Evolutionary conservation across 2,888 invertebrate genomes (phyloP).

Genomic region (Oscheius sp.): DNA sequence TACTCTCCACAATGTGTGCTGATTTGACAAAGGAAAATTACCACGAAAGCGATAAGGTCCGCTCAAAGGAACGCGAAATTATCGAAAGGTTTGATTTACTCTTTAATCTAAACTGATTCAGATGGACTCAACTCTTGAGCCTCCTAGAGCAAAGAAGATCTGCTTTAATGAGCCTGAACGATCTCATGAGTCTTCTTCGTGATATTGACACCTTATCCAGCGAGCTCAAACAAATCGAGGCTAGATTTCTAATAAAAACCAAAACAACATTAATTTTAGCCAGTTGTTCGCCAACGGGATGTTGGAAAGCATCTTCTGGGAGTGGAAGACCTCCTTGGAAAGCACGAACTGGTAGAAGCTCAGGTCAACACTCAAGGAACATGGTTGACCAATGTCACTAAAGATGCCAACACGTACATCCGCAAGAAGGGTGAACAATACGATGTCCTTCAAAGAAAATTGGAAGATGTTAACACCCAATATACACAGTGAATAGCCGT

Average conservation of each 20-base stretch:
- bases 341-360: conserved; percentile 87
- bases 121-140: conserved; percentile 85
- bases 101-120: conserved; percentile 6
- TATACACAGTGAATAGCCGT: conserved; percentile 77
- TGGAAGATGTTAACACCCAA: conserved; percentile 81
- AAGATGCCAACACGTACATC: conserved; percentile 58
- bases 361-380: conserved; percentile 62
- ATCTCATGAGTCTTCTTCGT: conserved; percentile 85
- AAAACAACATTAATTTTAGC: conserved; percentile 31
- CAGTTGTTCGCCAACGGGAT: conserved; percentile 74
- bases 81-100: conserved; percentile 36
- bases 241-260: conserved; percentile 62
- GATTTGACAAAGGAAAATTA: conserved; percentile 91
- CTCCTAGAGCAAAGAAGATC: conserved; percentile 81
- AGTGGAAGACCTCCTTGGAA: conserved; percentile 91
- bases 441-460: conserved; percentile 78
- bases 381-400: conserved; percentile 58
- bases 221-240: conserved; percentile 85
- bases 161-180: conserved; percentile 79
- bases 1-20: conserved; percentile 89
- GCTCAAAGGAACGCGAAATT: conserved; percentile 69
- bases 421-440: conserved; percentile 73
- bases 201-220: conserved; percentile 89
- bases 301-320: conserved; percentile 91
- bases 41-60: conserved; percentile 85